Evolutionary conservation across 1,140 invertebrate genomes (phyloP).

Genomic region (Himalopsyche phryganea): DNA sequence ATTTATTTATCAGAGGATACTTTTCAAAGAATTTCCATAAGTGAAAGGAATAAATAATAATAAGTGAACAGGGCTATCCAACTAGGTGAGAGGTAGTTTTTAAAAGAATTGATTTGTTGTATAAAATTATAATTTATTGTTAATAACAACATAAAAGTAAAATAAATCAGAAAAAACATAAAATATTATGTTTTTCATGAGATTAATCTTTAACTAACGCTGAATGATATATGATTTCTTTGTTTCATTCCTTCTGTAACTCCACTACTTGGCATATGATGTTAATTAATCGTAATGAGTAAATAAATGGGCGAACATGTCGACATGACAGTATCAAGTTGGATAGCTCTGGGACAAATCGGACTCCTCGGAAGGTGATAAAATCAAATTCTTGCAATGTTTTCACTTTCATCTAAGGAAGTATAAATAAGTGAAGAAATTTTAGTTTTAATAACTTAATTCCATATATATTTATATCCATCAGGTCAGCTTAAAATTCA

Average conservation of each 20-base stretch:
- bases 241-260: conserved; percentile 2
- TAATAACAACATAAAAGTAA: conserved; percentile 27
- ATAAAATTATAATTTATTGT: conserved; percentile 29
- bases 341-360: conserved; percentile 16
- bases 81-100: conserved; percentile 8
- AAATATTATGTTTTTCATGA: conserved; percentile 20
- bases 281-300: too few relatives aligned
- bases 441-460: conserved; percentile 60
- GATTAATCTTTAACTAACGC: conserved; percentile 13
- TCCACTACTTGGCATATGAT: neutral
- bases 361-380: neutral
- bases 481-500: conserved; percentile 58
- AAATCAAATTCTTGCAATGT: too few relatives aligned
- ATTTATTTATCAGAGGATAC: too few relatives aligned
- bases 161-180: conserved; percentile 22
- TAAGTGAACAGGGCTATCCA: conserved; percentile 15
- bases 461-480: conserved; percentile 60
- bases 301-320: neutral
- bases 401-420: conserved; percentile 8
- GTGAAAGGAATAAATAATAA: too few relatives aligned
- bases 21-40: too few relatives aligned
- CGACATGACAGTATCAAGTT: conserved; percentile 1
- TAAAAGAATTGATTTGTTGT: conserved; percentile 24
- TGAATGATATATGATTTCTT: conserved; percentile 11
- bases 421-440: conserved; percentile 53